A percentile compares a stretch with the other conserved stretches of the same genome.
phyloP scores from a whole-genome alignment of 2,888 invertebrate species.

The Homarus gammarus region DNA sequence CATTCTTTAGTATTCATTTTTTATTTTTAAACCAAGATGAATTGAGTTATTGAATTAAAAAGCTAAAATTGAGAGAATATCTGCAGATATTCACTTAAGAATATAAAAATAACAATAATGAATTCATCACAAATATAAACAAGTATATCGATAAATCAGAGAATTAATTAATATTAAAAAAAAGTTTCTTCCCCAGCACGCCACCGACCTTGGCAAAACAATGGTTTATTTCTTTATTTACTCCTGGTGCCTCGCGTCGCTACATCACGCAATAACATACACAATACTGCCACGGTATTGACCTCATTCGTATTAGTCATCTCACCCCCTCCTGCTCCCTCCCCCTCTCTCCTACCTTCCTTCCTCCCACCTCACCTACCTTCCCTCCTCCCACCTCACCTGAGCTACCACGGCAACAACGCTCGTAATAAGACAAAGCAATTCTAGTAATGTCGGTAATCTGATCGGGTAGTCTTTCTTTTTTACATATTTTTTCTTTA shows the following conservation, averaged over 20 bases:
- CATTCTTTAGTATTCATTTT: background rate
- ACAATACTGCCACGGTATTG: slow-evolving; percentile 21
- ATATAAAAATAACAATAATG: background rate
- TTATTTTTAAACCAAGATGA: background rate
- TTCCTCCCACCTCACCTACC: background rate
- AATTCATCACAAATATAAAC: slow-evolving; percentile 4
- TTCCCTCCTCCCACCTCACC: background rate
- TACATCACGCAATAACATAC: slow-evolving; percentile 35
- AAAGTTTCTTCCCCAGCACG: slow-evolving; percentile 1
- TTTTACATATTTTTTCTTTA: no score
- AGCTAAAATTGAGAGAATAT: background rate
- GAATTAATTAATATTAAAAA: background rate
- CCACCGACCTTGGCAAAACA: slow-evolving; percentile 28
- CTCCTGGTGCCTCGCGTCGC: background rate
- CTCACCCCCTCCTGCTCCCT: slow-evolving; percentile 8
- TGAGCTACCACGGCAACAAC: background rate
- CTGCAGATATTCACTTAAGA: no score
- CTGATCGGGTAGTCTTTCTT: no score
- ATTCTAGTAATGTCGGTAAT: no score
- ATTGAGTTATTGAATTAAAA: background rate
- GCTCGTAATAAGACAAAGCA: slow-evolving; percentile 16
- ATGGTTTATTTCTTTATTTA: slow-evolving; percentile 39
- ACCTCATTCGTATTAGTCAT: slow-evolving; percentile 25
- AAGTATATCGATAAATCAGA: background rate
- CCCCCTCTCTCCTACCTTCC: background rate